phyloP scores from a whole-genome alignment of 2,888 invertebrate species.

The Cheilosia vulpina region DNA sequence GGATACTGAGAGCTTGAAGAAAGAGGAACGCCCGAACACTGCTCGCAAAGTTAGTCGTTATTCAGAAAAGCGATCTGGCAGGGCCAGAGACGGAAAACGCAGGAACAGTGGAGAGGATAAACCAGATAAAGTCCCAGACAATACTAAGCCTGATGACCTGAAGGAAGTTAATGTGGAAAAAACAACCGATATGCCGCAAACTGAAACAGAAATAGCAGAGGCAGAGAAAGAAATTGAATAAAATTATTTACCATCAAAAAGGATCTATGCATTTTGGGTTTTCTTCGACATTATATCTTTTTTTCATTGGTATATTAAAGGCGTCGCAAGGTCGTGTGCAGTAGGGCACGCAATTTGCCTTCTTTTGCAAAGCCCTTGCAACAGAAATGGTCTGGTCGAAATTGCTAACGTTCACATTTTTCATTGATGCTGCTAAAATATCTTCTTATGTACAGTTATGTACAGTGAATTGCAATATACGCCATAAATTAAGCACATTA shows the following conservation, averaged over 20 bases:
- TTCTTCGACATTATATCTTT: neutral
- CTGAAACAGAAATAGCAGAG: neutral
- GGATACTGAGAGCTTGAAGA: conserved; percentile 78
- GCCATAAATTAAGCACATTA: neutral
- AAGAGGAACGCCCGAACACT: conserved; percentile 76
- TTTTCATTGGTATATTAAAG: neutral
- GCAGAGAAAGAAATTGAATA: conserved; percentile 34
- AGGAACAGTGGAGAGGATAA: conserved; percentile 39
- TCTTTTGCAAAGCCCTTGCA: no score
- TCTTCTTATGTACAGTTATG: neutral
- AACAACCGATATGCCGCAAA: conserved; percentile 3
- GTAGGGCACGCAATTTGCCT: no score
- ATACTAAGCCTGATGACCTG: neutral
- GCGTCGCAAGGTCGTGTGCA: no score
- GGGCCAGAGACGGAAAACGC: conserved; percentile 71
- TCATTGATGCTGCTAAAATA: no score
- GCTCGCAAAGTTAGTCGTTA: conserved; percentile 79
- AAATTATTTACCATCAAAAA: neutral
- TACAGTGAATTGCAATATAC: neutral
- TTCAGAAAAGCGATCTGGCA: conserved; percentile 78
- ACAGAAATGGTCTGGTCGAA: no score
- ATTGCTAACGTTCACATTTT: no score
- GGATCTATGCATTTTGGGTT: neutral
- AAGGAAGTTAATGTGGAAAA: conserved; percentile 32
- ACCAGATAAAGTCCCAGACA: conserved; percentile 4